phyloP scores from a whole-genome alignment of 2,113 vertebrate genomes.

The Trochalopteron elliotii region DNA sequence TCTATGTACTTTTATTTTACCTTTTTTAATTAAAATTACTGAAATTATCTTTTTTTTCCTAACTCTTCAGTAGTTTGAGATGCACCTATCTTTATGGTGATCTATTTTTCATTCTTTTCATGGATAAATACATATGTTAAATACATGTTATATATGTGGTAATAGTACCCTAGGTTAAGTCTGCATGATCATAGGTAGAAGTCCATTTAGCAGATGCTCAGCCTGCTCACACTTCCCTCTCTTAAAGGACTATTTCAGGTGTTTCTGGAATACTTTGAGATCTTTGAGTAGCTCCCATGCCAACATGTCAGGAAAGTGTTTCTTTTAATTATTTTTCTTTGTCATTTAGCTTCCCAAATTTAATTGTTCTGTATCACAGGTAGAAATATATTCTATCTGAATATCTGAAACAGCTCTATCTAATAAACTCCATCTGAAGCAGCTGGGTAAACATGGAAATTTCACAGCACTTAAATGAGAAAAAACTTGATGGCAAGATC shows the following conservation, averaged over 20 bases:
- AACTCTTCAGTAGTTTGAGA: neutral
- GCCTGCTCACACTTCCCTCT: neutral
- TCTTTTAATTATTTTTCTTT: neutral
- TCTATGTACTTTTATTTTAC: neutral
- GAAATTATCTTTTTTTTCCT: neutral
- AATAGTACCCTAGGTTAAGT: neutral
- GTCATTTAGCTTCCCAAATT: neutral
- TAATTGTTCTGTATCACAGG: neutral
- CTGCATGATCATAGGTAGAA: neutral
- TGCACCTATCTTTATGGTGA: accelerated
- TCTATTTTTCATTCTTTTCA: neutral
- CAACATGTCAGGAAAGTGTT: neutral
- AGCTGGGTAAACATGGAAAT: neutral
- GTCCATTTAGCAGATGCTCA: neutral
- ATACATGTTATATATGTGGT: neutral
- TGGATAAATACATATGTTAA: neutral
- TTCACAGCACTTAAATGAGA: neutral
- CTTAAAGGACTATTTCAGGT: neutral
- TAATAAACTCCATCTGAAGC: neutral
- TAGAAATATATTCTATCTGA: neutral
- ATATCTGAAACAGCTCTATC: too few relatives aligned
- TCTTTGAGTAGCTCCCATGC: neutral
- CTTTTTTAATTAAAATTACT: neutral
- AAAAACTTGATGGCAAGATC: neutral
- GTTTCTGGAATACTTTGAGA: neutral